phyloP scores from a whole-genome alignment of 2,113 vertebrate genomes.

The Synodontis membranacea region DNA sequence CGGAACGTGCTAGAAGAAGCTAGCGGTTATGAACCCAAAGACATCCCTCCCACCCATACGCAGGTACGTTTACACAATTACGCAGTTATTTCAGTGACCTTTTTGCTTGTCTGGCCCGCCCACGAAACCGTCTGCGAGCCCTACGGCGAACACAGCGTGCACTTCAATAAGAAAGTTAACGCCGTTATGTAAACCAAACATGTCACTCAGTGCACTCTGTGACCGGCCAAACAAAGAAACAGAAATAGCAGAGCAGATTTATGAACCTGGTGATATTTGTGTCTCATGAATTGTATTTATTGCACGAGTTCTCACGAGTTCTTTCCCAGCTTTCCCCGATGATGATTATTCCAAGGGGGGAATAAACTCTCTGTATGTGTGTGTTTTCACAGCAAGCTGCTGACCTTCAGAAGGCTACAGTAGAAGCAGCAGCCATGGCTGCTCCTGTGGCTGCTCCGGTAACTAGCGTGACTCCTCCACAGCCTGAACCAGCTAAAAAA shows the following conservation, averaged over 20 bases:
- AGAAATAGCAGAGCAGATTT: no score
- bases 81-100: neutral
- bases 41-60: conserved; percentile 50
- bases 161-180: neutral
- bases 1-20: conserved; percentile 93
- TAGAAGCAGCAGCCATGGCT: conserved; percentile 22
- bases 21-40: conserved; percentile 81
- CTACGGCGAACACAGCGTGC: neutral
- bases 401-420: conserved; percentile 51
- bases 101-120: neutral
- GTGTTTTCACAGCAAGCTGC: conserved; percentile 43
- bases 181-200: neutral
- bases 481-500: conserved; percentile 40
- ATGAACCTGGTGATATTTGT: no score
- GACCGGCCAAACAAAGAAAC: no score
- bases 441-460: conserved; percentile 37
- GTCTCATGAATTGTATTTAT: neutral
- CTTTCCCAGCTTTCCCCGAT: neutral
- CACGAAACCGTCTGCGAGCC: neutral
- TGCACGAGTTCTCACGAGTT: neutral
- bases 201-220: neutral
- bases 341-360: neutral
- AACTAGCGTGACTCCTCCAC: conserved; percentile 43
- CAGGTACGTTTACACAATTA: conserved; percentile 67
- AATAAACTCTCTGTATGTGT: neutral